phyloP scores from a whole-genome alignment of 2,888 invertebrate genomes.

The Tuta absoluta region DNA sequence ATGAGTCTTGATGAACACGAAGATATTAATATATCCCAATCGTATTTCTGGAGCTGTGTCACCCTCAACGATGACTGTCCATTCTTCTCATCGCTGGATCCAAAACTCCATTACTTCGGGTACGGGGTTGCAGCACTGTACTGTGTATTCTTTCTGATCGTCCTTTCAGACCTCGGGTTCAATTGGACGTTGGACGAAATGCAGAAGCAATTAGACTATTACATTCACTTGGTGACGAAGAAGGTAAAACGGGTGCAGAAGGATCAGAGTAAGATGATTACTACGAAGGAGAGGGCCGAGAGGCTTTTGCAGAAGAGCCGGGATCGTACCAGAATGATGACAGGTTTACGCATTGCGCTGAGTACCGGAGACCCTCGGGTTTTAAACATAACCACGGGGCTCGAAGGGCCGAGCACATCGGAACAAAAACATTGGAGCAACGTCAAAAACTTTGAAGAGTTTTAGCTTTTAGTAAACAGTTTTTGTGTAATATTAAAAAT shows the following conservation, averaged over 20 bases:
- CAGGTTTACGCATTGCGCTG: constrained; percentile 48
- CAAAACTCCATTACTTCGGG: constrained; percentile 60
- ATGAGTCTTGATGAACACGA: constrained; percentile 17
- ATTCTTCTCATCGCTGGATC: constrained; percentile 53
- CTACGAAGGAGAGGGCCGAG: constrained; percentile 56
- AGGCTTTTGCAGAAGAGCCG: constrained; percentile 55
- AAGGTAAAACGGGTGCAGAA: constrained; percentile 58
- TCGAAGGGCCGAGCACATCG: background rate
- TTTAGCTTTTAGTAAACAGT: background rate
- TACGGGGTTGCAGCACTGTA: constrained; percentile 55
- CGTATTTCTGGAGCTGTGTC: constrained; percentile 67
- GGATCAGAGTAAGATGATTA: constrained; percentile 55
- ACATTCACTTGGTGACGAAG: constrained; percentile 53
- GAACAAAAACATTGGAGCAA: constrained; percentile 1
- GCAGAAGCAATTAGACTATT: constrained; percentile 56
- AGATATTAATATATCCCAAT: constrained; percentile 36
- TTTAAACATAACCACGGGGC: background rate
- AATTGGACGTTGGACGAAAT: constrained; percentile 61
- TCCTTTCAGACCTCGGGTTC: constrained; percentile 60
- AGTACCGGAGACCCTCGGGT: constrained; percentile 33
- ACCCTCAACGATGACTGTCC: constrained; percentile 60
- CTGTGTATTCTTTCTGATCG: constrained; percentile 49
- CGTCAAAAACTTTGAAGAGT: background rate
- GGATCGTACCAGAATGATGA: constrained; percentile 51
- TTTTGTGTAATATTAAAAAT: too few species aligned